Evolutionary conservation across 2,888 invertebrate species (phyloP).

Genomic region (Sympetrum striolatum): DNA sequence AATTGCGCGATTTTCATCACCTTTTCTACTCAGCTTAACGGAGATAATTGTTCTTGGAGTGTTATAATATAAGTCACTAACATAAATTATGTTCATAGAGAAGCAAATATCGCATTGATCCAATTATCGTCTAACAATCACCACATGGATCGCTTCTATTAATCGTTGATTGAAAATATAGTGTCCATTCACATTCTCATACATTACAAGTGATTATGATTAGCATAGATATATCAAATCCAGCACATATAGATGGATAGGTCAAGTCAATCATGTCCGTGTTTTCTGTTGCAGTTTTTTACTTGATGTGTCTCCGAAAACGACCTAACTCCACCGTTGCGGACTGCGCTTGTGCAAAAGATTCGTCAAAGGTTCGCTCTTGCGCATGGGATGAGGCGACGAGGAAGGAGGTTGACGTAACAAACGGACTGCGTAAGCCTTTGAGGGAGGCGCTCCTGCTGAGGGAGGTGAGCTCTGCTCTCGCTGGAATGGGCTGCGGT

Average conservation of each 20-base stretch:
- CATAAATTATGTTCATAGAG: no score
- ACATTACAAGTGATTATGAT: no score
- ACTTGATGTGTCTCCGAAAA: constrained; percentile 35
- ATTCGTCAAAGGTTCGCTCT: background rate
- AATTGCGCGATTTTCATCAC: no score
- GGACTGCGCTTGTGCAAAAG: constrained; percentile 29
- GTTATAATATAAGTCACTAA: no score
- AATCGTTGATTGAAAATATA: no score
- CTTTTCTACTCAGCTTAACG: no score
- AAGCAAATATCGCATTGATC: no score
- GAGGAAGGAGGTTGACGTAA: background rate
- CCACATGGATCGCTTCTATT: no score
- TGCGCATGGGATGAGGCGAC: constrained; percentile 16
- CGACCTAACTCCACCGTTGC: background rate
- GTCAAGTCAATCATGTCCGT: background rate
- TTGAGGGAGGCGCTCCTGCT: constrained; percentile 36
- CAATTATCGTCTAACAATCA: no score
- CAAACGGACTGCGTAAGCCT: constrained; percentile 15
- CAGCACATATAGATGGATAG: background rate
- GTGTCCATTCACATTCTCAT: no score
- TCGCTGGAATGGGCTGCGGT: constrained; percentile 38
- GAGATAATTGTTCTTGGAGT: no score
- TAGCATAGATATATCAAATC: no score
- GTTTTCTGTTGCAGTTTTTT: background rate
- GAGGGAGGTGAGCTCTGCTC: constrained; percentile 38